Conservation (phyloP, 2,113 vertebrate genomes). For the Heterotis niloticus region DNA sequence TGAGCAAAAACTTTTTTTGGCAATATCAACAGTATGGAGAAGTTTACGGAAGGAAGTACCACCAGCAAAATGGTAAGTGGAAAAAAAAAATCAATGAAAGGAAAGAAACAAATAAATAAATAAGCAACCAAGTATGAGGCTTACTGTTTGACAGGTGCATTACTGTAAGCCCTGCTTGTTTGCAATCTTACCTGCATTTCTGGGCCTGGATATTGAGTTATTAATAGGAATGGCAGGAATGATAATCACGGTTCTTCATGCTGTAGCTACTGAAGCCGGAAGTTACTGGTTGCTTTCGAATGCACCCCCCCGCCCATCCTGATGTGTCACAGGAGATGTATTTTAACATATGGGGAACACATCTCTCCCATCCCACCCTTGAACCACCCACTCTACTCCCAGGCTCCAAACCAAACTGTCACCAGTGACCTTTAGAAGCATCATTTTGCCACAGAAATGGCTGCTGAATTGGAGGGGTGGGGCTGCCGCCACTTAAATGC, state of each 20-base stretch:
- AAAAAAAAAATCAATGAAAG: too few relatives aligned
- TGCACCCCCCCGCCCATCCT: neutral
- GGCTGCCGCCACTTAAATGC: slow-evolving; percentile 46
- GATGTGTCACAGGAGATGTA: too few relatives aligned
- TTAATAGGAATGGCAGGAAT: neutral
- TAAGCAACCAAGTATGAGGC: too few relatives aligned
- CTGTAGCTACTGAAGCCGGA: neutral
- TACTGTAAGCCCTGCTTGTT: neutral
- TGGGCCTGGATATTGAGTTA: neutral
- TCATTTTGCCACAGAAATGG: slow-evolving; percentile 38
- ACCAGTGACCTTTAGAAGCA: slow-evolving; percentile 44
- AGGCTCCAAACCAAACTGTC: slow-evolving; percentile 45
- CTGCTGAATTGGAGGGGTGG: slow-evolving; percentile 42
- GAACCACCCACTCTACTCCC: neutral
- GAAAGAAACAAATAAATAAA: too few relatives aligned
- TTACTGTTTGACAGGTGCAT: neutral
- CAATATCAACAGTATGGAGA: too few relatives aligned
- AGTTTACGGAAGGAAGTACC: too few relatives aligned
- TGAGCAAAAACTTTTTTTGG: too few relatives aligned
- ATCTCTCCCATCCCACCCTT: too few relatives aligned
- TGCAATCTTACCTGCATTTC: neutral
- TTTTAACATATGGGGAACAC: too few relatives aligned
- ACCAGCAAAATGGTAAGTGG: too few relatives aligned
- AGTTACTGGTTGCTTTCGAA: too few relatives aligned
- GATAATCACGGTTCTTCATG: neutral